These are phyloP conservation scores for Luperina testacea DNA, from an alignment of 2,888 invertebrate genomes.

Conservation along the genomic window DNA sequence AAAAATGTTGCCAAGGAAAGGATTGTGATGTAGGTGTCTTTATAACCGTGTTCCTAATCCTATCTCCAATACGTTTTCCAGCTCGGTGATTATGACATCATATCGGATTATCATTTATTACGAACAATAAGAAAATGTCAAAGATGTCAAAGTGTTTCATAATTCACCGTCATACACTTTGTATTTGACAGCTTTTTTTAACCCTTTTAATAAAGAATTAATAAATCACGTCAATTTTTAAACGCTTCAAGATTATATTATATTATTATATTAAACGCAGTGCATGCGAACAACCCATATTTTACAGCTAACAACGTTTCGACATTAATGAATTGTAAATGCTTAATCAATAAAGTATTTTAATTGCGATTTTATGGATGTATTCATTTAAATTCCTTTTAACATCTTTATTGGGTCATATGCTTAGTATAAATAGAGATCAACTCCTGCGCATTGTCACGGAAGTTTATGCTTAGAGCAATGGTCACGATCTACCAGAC, in stretches of 20 bases:
- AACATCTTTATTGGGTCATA: neutral
- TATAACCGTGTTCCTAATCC: neutral
- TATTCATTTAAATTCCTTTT: neutral
- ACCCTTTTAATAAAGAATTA: neutral
- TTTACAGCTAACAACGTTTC: slow-evolving; percentile 15
- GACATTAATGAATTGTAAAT: slow-evolving; percentile 20
- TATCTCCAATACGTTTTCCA: slow-evolving; percentile 18
- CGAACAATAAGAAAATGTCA: slow-evolving; percentile 22
- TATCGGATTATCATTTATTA: neutral
- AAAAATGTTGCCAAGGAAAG: neutral
- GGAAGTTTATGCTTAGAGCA: slow-evolving; percentile 37
- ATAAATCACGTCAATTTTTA: neutral
- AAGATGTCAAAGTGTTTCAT: neutral
- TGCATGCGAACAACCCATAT: slow-evolving; percentile 37
- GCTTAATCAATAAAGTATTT: slow-evolving; percentile 1
- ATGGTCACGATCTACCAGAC: slow-evolving; percentile 44
- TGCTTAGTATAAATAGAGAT: neutral
- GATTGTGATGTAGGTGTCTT: too few relatives aligned
- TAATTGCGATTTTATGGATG: slow-evolving; percentile 4
- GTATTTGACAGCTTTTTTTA: slow-evolving; percentile 14
- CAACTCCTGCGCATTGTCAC: slow-evolving; percentile 8
- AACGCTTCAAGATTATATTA: neutral
- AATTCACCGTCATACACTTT: neutral
- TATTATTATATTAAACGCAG: neutral
- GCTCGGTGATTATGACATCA: slow-evolving; percentile 1